These are phyloP conservation scores for Myripristis murdjan DNA, from an alignment of 2,797 vertebrate species.

Conservation along the genomic window DNA sequence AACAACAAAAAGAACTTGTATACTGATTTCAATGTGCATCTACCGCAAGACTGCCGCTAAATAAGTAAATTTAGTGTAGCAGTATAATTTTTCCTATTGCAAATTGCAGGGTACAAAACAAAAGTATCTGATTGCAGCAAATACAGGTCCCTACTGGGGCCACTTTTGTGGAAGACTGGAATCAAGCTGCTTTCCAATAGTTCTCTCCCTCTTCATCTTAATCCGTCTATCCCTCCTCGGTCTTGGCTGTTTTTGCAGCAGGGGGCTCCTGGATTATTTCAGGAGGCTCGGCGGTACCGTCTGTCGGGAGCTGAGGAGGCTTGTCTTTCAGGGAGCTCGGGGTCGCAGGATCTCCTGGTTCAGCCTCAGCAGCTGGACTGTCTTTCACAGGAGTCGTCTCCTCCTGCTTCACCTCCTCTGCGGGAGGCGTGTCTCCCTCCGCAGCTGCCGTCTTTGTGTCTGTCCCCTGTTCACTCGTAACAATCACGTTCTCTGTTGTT, in stretches of 20 bases:
- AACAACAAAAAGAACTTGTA: conserved; percentile 8
- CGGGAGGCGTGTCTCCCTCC: not conserved
- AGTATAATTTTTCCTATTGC: conserved; percentile 36
- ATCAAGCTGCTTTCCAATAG: conserved; percentile 39
- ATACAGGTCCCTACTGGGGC: conserved; percentile 55
- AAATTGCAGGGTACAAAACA: conserved; percentile 46
- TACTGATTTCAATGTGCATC: conserved; percentile 40
- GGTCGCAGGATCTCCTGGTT: conserved; percentile 25
- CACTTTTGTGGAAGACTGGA: conserved; percentile 70
- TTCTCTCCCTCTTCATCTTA: not conserved
- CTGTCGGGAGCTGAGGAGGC: conserved; percentile 11
- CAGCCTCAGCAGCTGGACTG: not conserved
- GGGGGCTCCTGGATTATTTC: conserved; percentile 20
- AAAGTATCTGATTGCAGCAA: conserved; percentile 56
- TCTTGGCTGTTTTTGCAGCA: conserved; percentile 41
- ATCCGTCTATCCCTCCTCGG: conserved; percentile 47
- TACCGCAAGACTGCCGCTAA: conserved; percentile 20
- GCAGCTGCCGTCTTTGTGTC: not conserved
- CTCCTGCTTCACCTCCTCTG: conserved; percentile 34
- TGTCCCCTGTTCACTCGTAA: not conserved
- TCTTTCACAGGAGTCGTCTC: conserved; percentile 25
- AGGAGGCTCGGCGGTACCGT: conserved; percentile 26
- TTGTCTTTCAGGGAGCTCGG: conserved; percentile 43
- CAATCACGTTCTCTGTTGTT: not conserved
- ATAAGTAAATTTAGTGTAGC: conserved; percentile 33